Conservation (phyloP, 2,113 vertebrate genomes). For the Pelusios castaneus region DNA sequence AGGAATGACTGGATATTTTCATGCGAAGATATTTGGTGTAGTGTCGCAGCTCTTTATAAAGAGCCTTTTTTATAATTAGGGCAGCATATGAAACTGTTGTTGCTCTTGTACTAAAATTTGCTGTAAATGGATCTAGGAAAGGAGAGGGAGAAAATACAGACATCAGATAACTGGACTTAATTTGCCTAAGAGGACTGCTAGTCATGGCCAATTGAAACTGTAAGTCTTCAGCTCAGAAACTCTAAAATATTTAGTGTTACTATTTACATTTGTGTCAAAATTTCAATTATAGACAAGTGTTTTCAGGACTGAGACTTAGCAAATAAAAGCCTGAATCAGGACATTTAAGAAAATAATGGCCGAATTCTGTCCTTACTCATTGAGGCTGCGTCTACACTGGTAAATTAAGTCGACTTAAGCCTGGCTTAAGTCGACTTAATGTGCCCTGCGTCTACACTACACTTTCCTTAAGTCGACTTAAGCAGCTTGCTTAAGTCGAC, state of each 20-base stretch:
- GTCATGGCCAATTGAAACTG: constrained; percentile 51
- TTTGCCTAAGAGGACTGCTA: constrained; percentile 56
- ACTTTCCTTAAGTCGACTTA: too few relatives aligned
- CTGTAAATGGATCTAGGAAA: constrained; percentile 55
- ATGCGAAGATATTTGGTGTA: constrained; percentile 61
- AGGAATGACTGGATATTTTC: constrained; percentile 59
- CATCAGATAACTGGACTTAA: constrained; percentile 56
- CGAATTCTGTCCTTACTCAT: constrained; percentile 31
- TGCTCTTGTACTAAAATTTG: constrained; percentile 71
- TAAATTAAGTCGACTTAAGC: too few relatives aligned
- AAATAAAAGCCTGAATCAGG: constrained; percentile 10
- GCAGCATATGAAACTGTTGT: constrained; percentile 61
- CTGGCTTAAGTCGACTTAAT: too few relatives aligned
- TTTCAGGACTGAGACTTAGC: constrained; percentile 37
- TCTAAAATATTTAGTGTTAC: constrained; percentile 26
- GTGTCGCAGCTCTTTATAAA: constrained; percentile 61
- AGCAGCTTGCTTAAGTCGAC: too few relatives aligned
- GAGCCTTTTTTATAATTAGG: constrained; percentile 67
- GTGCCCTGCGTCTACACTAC: too few relatives aligned
- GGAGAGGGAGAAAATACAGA: constrained; percentile 61
- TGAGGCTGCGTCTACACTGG: too few relatives aligned
- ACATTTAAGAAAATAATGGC: not conserved
- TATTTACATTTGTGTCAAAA: constrained; percentile 37
- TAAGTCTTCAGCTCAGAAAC: constrained; percentile 35
- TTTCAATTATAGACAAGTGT: constrained; percentile 44